Percentiles rank a stretch among this genome's conserved stretches.
phyloP scores from a whole-genome alignment of 2,888 invertebrate species.

The Eupithecia exiguata region DNA sequence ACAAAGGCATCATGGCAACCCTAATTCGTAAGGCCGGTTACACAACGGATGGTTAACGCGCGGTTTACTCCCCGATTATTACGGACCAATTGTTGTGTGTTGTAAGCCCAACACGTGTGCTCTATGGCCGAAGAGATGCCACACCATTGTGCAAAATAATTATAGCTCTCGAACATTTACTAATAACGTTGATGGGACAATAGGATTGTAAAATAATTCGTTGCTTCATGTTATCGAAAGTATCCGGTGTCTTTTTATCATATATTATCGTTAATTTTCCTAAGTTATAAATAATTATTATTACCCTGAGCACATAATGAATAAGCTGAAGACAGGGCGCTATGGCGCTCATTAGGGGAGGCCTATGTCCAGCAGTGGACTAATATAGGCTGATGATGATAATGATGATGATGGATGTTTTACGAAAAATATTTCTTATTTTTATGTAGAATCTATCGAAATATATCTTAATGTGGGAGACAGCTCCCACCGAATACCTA shows the following conservation, averaged over 20 bases:
- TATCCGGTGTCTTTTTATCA: neutral
- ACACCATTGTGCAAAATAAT: slow-evolving; percentile 31
- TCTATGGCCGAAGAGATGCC: slow-evolving; percentile 34
- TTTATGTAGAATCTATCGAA: neutral
- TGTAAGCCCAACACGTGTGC: slow-evolving; percentile 64
- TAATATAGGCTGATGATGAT: too few species aligned
- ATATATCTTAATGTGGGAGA: neutral
- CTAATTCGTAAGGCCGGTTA: slow-evolving; percentile 46
- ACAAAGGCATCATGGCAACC: slow-evolving; percentile 28
- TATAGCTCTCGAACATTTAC: slow-evolving; percentile 19
- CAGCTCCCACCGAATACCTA: neutral
- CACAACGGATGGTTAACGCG: slow-evolving; percentile 53
- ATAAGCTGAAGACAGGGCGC: too few species aligned
- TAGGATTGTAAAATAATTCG: slow-evolving; percentile 4
- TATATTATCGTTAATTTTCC: neutral
- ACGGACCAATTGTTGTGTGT: slow-evolving; percentile 73
- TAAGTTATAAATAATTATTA: too few species aligned
- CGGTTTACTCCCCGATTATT: slow-evolving; percentile 67
- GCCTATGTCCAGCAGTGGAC: too few species aligned
- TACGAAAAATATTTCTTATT: too few species aligned
- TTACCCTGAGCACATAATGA: too few species aligned
- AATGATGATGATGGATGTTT: too few species aligned
- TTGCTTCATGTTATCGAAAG: neutral
- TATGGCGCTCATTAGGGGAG: too few species aligned
- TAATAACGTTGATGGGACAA: slow-evolving; percentile 15